These are phyloP conservation scores for Diplodus puntazzo DNA, from an alignment of 2,797 vertebrate species.

Conservation along the genomic window DNA sequence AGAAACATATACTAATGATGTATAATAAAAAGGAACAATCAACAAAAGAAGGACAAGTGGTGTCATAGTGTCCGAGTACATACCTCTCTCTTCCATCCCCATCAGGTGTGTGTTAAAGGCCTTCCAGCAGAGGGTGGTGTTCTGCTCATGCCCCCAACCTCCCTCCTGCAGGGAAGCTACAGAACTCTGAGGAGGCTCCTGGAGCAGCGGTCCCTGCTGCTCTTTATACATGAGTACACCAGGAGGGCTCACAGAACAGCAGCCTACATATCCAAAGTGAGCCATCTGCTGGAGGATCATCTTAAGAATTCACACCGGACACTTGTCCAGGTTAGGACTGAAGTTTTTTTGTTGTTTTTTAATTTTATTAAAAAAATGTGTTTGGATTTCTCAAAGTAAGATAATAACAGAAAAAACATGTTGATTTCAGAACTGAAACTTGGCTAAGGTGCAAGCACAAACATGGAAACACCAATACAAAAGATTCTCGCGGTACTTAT, in stretches of 20 bases:
- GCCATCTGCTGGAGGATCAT: conserved; percentile 62
- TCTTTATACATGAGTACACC: conserved; percentile 80
- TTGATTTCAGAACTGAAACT: background rate
- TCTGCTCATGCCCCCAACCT: conserved; percentile 56
- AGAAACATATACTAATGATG: too few relatives aligned
- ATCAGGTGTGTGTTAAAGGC: conserved; percentile 56
- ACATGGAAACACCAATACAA: too few relatives aligned
- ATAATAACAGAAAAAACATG: background rate
- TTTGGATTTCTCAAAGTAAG: too few relatives aligned
- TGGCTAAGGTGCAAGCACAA: too few relatives aligned
- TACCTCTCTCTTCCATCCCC: background rate
- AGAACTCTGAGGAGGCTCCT: conserved; percentile 74
- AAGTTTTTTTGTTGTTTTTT: too few relatives aligned
- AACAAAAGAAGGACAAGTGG: background rate
- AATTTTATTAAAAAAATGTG: too few relatives aligned
- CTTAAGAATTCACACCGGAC: conserved; percentile 7
- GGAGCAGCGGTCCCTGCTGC: conserved; percentile 80
- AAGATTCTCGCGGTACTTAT: background rate
- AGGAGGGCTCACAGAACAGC: conserved; percentile 61
- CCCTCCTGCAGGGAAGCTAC: conserved; percentile 67
- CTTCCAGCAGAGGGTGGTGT: conserved; percentile 54
- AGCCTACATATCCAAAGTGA: conserved; percentile 68
- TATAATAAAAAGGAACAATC: too few relatives aligned
- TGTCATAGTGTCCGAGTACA: background rate
- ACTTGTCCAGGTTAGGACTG: conserved; percentile 27